Conservation (phyloP, 2,888 invertebrate species). For the Meiosimyza decipiens region DNA sequence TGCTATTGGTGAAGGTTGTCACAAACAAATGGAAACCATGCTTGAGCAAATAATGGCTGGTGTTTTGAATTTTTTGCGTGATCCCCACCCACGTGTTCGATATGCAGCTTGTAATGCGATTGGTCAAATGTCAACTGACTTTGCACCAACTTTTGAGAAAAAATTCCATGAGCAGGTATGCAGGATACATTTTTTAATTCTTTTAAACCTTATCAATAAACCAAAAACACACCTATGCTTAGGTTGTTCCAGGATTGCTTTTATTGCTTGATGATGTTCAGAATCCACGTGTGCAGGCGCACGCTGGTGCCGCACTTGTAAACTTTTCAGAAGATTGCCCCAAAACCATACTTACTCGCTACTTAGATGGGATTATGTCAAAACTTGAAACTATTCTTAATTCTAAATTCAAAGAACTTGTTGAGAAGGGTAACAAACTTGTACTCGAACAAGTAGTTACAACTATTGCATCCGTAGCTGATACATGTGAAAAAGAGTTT, state of each 20-base stretch:
- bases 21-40: slow-evolving; percentile 96
- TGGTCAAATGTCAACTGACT: slow-evolving; percentile 99
- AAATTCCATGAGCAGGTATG: slow-evolving; percentile 88
- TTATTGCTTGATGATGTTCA: slow-evolving; percentile 89
- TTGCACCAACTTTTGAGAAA: slow-evolving; percentile 96
- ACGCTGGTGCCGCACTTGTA: slow-evolving; percentile 93
- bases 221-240: too few relatives aligned
- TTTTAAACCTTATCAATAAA: not conserved
- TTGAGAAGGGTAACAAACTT: slow-evolving; percentile 93
- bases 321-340: slow-evolving; percentile 99
- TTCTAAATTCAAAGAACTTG: slow-evolving; percentile 93
- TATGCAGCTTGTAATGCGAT: slow-evolving; percentile 99
- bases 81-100: slow-evolving; percentile 73
- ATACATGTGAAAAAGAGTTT: slow-evolving; percentile 97
- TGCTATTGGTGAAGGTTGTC: slow-evolving; percentile 98
- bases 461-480: slow-evolving; percentile 97
- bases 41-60: slow-evolving; percentile 93
- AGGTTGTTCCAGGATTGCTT: slow-evolving; percentile 90
- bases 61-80: slow-evolving; percentile 85
- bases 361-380: slow-evolving; percentile 90
- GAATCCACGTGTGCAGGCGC: slow-evolving; percentile 90
- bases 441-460: slow-evolving; percentile 97
- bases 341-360: slow-evolving; percentile 89
- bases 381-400: slow-evolving; percentile 91
- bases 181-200: not conserved